Conservation (phyloP, 2,113 vertebrate species). For the Toxostoma redivivum region DNA sequence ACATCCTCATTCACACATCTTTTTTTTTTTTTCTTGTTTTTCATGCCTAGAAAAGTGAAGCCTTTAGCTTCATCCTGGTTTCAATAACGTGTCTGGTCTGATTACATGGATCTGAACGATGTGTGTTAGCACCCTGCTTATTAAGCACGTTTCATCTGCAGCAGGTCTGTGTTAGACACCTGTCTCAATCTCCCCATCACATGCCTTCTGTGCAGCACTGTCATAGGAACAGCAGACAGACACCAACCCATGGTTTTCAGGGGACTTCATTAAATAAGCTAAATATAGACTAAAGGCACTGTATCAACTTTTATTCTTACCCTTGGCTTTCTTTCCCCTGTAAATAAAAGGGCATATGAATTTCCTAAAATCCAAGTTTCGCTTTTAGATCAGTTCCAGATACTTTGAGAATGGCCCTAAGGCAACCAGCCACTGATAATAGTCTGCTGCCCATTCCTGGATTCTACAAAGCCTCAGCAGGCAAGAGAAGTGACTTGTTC, state of each 20-base stretch:
- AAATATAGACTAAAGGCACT: slow-evolving; percentile 3
- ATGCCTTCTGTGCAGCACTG: slow-evolving; percentile 7
- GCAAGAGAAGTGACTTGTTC: background rate
- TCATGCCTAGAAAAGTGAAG: background rate
- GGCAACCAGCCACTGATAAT: background rate
- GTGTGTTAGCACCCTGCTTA: background rate
- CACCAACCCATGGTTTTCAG: background rate
- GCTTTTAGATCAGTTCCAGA: background rate
- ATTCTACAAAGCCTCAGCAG: background rate
- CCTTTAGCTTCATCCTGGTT: slow-evolving; percentile 4
- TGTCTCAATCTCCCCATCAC: background rate
- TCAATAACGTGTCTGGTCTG: background rate
- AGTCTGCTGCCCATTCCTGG: background rate
- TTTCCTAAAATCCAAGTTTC: background rate
- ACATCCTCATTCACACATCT: slow-evolving; percentile 32
- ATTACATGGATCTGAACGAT: background rate
- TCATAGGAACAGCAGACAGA: slow-evolving; percentile 7
- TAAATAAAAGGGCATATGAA: background rate
- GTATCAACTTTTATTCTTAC: background rate
- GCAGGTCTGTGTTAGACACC: slow-evolving; percentile 32
- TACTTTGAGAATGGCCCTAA: background rate
- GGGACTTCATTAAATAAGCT: background rate
- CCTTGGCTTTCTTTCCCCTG: background rate
- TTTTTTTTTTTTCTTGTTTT: background rate
- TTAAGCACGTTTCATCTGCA: slow-evolving; percentile 47